Evolutionary conservation across 2,888 invertebrate species (phyloP), one percentile per base, ranked within the genome.

Genomic region (Aricia artaxerxes): DNA sequence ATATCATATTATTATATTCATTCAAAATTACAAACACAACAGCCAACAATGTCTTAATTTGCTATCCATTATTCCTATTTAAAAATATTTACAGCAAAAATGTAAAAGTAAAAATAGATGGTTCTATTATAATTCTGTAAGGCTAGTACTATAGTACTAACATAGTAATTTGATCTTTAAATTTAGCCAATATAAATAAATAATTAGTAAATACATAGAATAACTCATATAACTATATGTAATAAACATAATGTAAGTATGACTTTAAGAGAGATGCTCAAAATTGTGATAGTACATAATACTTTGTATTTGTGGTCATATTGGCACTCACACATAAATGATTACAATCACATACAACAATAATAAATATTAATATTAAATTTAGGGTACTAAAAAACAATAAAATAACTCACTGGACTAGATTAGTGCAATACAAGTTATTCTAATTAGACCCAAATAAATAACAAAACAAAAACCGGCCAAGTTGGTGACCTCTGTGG

Each of bases 21-120:
- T 76, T 76, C 76, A 76, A 76, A 76, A 76, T 76, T 76, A 76
- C 76, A 76, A 76, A 76, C 76, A 76, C 76, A 76, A 76, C 76
- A 76, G 31, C 57, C 53, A 76, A 53, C 76, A 53, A 76, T 53
- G 16, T 53, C 44, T 76, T 76, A 75, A 72, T n/a, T 24, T 76
- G 53, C 69, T 69, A 69, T 69, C 69, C 35, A 69, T 69, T 35
- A 69, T 5, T 69, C 69, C 38, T 69, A 69, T 13, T 38, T 38
- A 16, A 69, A 5, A 69, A 69, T 69, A 69, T 69, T 38, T 69
- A 69, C 69, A 69, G 35, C 69, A 69, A 31, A 31, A 11, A 31
- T 24, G 24, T 64, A 31, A 11, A 69, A 69, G 11, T 69, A 69
- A 35, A 69, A 35, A 35, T 69, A 38, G 35, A 69, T 69, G 61